Evolutionary conservation across 2,888 invertebrate species (phyloP), one percentile per base, ranked within the genome.

Genomic region (Drosophila testacea): DNA sequence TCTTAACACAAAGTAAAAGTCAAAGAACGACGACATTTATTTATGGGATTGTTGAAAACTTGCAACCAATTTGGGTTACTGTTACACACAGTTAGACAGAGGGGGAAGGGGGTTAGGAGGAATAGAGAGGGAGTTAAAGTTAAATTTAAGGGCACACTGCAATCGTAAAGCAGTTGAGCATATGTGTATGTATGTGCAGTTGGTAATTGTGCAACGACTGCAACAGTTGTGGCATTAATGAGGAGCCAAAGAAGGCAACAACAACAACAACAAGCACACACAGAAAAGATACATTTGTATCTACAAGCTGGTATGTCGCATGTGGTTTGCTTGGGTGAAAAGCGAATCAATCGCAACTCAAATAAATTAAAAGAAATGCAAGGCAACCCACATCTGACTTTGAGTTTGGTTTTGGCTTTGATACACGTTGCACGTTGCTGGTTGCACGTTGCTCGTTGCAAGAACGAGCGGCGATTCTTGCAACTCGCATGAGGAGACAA

Each of bases 351-450:
- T 75, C 77, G 73, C 77, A 65, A 52, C 81, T 83, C 65, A 80
- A 73, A 84, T 81, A 81, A 81, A 81, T 84, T 79, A 79, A 81
- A 78, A 75, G 81, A 84, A 81, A 84, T 84, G 79, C 79, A 81
- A 66, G 73, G 62, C 72, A 84, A 73, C 73, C 69, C 69, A 72
- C 79, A 81, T 67, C 69, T 69, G 60, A 73, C 68, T 72, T 59
- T 64, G 60, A 46, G 41, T 61, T n/a, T 55, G 44, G 41, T 61
- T 63, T 69, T 69, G 74, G 38, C 66, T 64, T 69, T 69, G 74
- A 51, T 50, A 54, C 63, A 66, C 10, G 11, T 41, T 61, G 57
- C 67, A 52, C 22, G 22, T 22, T 22, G 22, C 22, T 22, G 3
- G 22, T 22, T 22, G 22, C 22, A 3, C 22, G 22, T 22, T 22